Percentiles rank a stretch among this genome's conserved stretches.
Evolutionary conservation across 2,888 invertebrate genomes (phyloP).

Genomic region (Tachina lurida): DNA sequence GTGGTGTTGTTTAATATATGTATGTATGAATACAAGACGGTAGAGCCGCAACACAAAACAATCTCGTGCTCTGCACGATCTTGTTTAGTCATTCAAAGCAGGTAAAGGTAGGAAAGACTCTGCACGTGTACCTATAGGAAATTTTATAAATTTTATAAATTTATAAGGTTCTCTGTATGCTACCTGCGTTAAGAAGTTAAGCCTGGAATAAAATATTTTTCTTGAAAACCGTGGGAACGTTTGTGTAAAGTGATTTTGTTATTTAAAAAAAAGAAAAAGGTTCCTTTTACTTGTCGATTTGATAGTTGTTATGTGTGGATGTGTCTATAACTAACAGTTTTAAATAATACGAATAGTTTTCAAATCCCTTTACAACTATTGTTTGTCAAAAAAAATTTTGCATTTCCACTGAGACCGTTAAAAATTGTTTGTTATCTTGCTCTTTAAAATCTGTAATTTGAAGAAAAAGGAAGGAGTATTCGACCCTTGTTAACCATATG

Average conservation of each 20-base stretch:
- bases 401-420: conserved; percentile 46
- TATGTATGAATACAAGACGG: not conserved
- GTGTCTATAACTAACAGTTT: conserved; percentile 10
- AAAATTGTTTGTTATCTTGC: conserved; percentile 45
- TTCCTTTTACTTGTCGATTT: conserved; percentile 14
- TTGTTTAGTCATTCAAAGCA: conserved; percentile 51
- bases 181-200: conserved; percentile 52
- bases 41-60: not conserved
- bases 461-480: conserved; percentile 72
- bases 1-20: conserved; percentile 72
- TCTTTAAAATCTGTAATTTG: conserved; percentile 33
- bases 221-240: conserved; percentile 64
- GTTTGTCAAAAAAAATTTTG: conserved; percentile 27
- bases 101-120: conserved; percentile 54
- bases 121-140: conserved; percentile 66
- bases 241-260: conserved; percentile 27
- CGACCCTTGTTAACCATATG: conserved; percentile 81
- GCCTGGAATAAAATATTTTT: not conserved
- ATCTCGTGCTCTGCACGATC: conserved; percentile 61
- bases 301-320: no score
- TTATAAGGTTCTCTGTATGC: conserved; percentile 23
- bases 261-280: conserved; percentile 33
- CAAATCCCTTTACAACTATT: conserved; percentile 23
- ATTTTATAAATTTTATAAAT: conserved; percentile 7
- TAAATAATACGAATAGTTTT: conserved; percentile 34